These are phyloP conservation scores for Stomatorhinus ivindoensis DNA, from an alignment of 2,113 vertebrate genomes.

Conservation along the genomic window DNA sequence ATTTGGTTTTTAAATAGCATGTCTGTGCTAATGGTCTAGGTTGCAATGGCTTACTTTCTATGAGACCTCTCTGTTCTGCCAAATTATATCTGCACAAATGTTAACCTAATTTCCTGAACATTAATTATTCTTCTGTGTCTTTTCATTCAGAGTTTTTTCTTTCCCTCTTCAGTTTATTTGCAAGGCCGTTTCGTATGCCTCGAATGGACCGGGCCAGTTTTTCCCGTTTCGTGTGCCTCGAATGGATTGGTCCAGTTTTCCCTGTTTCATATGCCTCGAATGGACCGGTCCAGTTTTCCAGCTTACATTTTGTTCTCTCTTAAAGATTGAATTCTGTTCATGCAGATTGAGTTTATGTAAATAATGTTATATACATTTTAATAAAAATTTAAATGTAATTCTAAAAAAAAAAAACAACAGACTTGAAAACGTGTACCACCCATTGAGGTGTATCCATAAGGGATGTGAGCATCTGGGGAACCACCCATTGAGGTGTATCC, in stretches of 20 bases:
- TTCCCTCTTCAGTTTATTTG: background rate
- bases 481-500: no score
- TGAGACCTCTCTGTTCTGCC: background rate
- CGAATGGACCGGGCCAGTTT: background rate
- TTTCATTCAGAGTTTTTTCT: background rate
- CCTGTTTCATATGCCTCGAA: background rate
- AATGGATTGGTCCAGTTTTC: background rate
- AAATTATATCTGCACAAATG: background rate
- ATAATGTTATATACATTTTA: background rate
- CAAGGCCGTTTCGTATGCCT: background rate
- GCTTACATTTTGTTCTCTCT: background rate
- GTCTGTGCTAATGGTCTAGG: background rate
- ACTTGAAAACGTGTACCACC: background rate
- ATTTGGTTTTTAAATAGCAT: background rate
- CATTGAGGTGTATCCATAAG: no score
- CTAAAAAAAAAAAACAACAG: background rate
- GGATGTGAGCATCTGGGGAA: no score
- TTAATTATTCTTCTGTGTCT: background rate
- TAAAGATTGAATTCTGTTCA: background rate
- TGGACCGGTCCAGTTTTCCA: background rate
- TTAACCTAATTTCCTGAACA: slow-evolving; percentile 3
- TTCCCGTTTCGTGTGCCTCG: background rate
- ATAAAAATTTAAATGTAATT: background rate
- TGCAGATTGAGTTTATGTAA: background rate
- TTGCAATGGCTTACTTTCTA: background rate